Percentiles rank a stretch among this genome's conserved stretches.
These are phyloP conservation scores for Trissolcus basalis DNA, from an alignment of 1,140 invertebrate genomes.

Conservation along the genomic window DNA sequence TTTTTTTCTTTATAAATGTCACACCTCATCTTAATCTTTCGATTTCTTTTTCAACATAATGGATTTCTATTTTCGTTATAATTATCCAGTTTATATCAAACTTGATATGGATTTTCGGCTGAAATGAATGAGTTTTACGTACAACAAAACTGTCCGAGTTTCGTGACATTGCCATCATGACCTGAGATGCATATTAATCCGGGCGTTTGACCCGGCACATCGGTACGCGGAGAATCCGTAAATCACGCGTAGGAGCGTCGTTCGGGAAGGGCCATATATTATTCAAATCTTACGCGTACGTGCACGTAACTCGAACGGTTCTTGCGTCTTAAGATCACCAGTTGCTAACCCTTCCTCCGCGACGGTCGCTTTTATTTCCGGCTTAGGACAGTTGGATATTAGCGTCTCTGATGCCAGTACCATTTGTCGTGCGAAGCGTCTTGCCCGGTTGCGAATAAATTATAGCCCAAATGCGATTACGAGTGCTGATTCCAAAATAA, in stretches of 20 bases:
- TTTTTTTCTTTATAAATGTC: no score
- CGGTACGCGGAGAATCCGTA: slow-evolving; percentile 73
- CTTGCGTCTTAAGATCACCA: slow-evolving; percentile 65
- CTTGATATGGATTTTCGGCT: neutral
- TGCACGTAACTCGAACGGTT: slow-evolving; percentile 72
- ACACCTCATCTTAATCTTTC: no score
- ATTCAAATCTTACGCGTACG: slow-evolving; percentile 72
- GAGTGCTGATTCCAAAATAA: slow-evolving; percentile 48
- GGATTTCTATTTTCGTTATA: no score
- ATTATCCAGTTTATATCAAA: no score
- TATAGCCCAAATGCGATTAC: slow-evolving; percentile 49
- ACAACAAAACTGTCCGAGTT: slow-evolving; percentile 19
- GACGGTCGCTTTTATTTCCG: slow-evolving; percentile 70
- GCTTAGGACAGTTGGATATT: slow-evolving; percentile 60
- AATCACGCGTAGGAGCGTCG: slow-evolving; percentile 71
- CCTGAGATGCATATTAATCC: slow-evolving; percentile 56
- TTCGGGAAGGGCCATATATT: slow-evolving; percentile 72
- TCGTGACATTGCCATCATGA: neutral
- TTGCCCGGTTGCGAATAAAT: slow-evolving; percentile 54
- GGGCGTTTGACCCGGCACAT: slow-evolving; percentile 66
- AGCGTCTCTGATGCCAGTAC: slow-evolving; percentile 11
- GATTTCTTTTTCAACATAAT: no score
- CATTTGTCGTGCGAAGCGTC: slow-evolving; percentile 56
- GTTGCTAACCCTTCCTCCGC: slow-evolving; percentile 66
- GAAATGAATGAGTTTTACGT: no score